Evolutionary conservation across 2,113 vertebrate species (phyloP).

Genomic region (Cheilinus undulatus): DNA sequence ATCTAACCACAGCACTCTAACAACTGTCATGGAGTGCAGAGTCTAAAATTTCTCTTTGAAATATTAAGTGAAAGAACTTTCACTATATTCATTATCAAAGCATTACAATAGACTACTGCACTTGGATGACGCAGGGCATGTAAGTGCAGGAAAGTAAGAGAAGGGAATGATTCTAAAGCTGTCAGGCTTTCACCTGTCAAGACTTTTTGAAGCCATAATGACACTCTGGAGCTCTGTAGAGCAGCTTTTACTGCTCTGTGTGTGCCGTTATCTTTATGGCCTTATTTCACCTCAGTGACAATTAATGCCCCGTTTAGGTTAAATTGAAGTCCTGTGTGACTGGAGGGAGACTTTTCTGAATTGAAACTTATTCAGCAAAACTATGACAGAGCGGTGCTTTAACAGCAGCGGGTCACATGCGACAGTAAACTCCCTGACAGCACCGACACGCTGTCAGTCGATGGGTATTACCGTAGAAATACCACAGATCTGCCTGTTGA

Average conservation of each 20-base stretch:
- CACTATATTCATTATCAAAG: not conserved
- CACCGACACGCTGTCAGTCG: slow-evolving; percentile 1
- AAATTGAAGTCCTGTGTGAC: not conserved
- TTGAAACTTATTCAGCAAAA: not conserved
- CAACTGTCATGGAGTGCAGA: slow-evolving; percentile 4
- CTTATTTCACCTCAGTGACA: slow-evolving; percentile 1
- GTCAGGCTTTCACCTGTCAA: slow-evolving; percentile 25
- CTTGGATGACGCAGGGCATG: not conserved
- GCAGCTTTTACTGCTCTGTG: not conserved
- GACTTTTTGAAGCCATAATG: slow-evolving; percentile 7
- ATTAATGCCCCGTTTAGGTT: not conserved
- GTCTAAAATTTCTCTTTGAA: not conserved
- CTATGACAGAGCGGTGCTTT: not conserved
- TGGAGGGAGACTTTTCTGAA: slow-evolving; percentile 4
- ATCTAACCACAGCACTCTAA: not conserved
- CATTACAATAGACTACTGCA: not conserved
- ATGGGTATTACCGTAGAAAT: not conserved
- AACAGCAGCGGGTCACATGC: not conserved
- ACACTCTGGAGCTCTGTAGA: not conserved
- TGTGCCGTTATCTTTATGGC: not conserved
- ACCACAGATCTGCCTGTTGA: slow-evolving; percentile 66
- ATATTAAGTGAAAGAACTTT: not conserved
- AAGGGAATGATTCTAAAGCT: too few relatives aligned
- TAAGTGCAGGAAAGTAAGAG: too few relatives aligned
- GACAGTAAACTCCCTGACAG: slow-evolving; percentile 15